Conservation (phyloP, 2,113 vertebrate genomes). For the Ctenodactylus gundi region DNA sequence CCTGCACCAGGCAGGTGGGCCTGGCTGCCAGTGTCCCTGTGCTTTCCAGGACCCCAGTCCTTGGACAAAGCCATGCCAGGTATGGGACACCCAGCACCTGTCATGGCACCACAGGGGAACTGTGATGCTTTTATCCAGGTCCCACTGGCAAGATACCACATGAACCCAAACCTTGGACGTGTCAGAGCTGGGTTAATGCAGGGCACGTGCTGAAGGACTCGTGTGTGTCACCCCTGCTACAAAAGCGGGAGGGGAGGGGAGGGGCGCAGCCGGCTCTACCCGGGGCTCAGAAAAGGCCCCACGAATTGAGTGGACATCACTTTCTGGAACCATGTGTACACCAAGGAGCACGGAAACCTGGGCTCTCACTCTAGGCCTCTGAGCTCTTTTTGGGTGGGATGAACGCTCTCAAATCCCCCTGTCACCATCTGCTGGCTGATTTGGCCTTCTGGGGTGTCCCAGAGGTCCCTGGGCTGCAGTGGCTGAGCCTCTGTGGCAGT, state of each 20-base stretch:
- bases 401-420: neutral
- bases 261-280: too few relatives aligned
- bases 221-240: neutral
- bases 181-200: neutral
- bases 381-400: neutral
- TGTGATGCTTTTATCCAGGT: neutral
- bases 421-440: too few relatives aligned
- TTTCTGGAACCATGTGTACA: neutral
- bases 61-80: neutral
- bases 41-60: neutral
- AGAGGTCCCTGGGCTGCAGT: neutral
- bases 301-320: neutral
- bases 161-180: neutral
- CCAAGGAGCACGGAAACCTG: neutral
- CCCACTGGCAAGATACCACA: neutral
- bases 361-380: neutral
- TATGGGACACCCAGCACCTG: neutral
- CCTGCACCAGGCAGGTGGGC: neutral
- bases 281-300: neutral
- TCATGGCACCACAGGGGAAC: too few relatives aligned
- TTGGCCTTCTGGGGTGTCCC: slow-evolving; percentile 2
- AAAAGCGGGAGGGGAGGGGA: neutral
- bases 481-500: neutral
- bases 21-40: neutral
- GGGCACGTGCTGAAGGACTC: accelerated